These are phyloP conservation scores for Amblyraja radiata DNA, from an alignment of 2,797 vertebrate species.

Conservation along the genomic window DNA sequence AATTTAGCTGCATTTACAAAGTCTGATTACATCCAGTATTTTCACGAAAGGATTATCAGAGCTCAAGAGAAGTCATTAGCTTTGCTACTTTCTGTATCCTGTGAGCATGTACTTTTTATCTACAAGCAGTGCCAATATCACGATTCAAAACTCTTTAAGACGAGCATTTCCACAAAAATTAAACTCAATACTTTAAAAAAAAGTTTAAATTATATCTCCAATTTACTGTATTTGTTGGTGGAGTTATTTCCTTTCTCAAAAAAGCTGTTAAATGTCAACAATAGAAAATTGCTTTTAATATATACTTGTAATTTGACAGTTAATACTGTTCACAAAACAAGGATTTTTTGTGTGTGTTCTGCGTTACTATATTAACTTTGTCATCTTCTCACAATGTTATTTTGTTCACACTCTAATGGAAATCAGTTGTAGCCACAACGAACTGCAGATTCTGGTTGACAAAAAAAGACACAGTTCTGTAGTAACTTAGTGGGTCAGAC, in stretches of 20 bases:
- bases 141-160: not conserved
- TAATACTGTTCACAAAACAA: too few relatives aligned
- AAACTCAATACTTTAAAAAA: not conserved
- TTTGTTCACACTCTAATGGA: not conserved
- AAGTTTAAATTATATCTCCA: not conserved
- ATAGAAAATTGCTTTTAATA: not conserved
- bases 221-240: not conserved
- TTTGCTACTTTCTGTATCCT: not conserved
- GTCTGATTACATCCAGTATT: not conserved
- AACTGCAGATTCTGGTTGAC: too few relatives aligned
- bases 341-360: not conserved
- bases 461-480: too few relatives aligned
- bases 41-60: not conserved
- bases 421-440: too few relatives aligned
- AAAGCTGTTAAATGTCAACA: not conserved
- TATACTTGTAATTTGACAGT: not conserved
- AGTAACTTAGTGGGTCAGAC: too few relatives aligned
- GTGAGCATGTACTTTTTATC: not conserved
- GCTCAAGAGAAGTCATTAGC: not conserved
- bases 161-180: not conserved
- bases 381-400: not conserved
- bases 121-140: not conserved
- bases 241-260: not conserved
- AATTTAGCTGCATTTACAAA: not conserved
- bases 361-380: not conserved